phyloP scores from a whole-genome alignment of 23 tunicate genomes.

The Trididemnum nubilum region DNA sequence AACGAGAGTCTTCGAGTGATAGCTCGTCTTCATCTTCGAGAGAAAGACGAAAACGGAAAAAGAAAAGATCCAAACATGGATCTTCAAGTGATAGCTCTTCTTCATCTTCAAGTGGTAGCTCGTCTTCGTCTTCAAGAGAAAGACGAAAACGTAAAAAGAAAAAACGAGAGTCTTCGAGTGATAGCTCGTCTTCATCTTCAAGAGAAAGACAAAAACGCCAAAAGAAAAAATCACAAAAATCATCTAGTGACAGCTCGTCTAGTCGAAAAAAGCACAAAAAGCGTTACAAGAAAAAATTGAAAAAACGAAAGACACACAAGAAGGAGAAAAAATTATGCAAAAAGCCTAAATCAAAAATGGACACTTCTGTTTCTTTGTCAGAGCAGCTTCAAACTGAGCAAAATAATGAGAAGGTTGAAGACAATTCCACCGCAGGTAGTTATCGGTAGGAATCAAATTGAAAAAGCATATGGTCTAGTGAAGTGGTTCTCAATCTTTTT shows the following conservation, averaged over 20 bases:
- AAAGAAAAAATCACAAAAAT: slow-evolving; percentile 20
- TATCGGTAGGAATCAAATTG: no score
- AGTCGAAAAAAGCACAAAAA: not conserved
- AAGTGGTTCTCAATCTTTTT: no score
- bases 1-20: not conserved
- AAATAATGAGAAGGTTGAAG: no score
- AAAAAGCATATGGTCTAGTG: no score
- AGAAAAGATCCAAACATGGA: not conserved
- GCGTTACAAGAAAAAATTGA: not conserved
- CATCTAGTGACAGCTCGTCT: slow-evolving; percentile 3
- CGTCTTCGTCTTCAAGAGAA: no score
- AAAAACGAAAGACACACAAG: not conserved
- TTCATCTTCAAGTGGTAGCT: not conserved
- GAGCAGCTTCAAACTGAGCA: no score
- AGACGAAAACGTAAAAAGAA: not conserved
- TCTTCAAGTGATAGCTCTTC: not conserved
- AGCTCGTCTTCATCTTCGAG: not conserved
- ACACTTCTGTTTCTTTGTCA: no score
- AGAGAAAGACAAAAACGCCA: not conserved
- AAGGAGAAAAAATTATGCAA: not conserved
- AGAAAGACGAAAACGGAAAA: not conserved
- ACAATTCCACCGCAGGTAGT: no score
- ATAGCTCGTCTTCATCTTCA: slow-evolving; percentile 7
- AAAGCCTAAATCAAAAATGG: not conserved
- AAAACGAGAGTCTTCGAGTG: not conserved